Evolutionary conservation across 2,888 invertebrate species (phyloP).

Genomic region (Mythimna impura): DNA sequence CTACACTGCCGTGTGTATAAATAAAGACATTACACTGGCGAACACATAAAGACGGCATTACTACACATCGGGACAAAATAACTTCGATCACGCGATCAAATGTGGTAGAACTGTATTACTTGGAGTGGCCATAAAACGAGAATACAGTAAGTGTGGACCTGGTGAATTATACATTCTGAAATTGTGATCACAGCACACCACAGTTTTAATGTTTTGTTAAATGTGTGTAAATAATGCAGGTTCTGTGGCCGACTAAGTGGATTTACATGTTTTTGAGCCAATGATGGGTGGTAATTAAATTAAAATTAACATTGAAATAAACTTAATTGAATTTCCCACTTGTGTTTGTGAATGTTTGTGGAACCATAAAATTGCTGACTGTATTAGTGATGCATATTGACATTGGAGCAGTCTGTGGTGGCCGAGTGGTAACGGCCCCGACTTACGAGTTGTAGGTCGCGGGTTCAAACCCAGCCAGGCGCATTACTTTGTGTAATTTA

Average conservation of each 20-base stretch:
- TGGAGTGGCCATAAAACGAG: slow-evolving; percentile 60
- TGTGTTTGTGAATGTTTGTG: not conserved
- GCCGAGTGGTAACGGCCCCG: too few relatives aligned
- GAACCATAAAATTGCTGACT: not conserved
- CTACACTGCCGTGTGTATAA: slow-evolving; percentile 57
- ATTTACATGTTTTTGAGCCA: slow-evolving; percentile 25
- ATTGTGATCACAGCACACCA: slow-evolving; percentile 35
- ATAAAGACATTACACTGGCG: slow-evolving; percentile 73
- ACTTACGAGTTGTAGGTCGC: too few relatives aligned
- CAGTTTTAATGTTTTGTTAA: slow-evolving; percentile 32
- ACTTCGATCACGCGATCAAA: slow-evolving; percentile 74
- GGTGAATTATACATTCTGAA: slow-evolving; percentile 46
- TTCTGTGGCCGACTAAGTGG: slow-evolving; percentile 28
- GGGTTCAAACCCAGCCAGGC: too few relatives aligned
- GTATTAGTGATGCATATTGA: not conserved
- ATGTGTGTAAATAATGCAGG: slow-evolving; percentile 33
- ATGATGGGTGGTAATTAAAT: not conserved
- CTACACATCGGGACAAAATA: slow-evolving; percentile 68
- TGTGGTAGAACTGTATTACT: slow-evolving; percentile 53
- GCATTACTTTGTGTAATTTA: too few relatives aligned
- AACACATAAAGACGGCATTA: slow-evolving; percentile 63
- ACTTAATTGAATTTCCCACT: slow-evolving; percentile 17
- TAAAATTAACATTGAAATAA: not conserved
- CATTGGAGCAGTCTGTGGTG: not conserved
- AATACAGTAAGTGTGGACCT: slow-evolving; percentile 51